Evolutionary conservation across 2,797 vertebrate genomes (phyloP), one percentile per base, ranked within the genome.

Genomic region (Xyrichtys novacula): DNA sequence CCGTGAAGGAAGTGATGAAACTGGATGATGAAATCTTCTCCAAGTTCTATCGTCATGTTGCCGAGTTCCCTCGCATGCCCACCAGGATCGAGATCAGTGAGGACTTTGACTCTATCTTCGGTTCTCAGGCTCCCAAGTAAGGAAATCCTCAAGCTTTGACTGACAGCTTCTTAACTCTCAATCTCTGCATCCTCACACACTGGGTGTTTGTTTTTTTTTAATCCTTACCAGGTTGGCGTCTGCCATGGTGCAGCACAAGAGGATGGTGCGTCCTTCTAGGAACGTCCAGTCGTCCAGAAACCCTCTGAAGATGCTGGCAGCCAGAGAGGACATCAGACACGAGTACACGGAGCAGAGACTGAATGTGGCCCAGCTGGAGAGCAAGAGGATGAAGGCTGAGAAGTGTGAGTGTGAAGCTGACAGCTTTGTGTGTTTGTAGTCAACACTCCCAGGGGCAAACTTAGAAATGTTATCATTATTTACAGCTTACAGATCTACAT

Each of bases 1-100:
- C 96, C 0, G 97, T 99, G 67, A 99, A 99, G 85, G 97, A 99
- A 68, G 98, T 99, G 77, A 98, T 99, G 97, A 96, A 96, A 84
- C 74, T 96, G 34, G 98, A 99, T 11, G 97, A 99, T 0, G 98
- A 99, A 86, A 96, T 97, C 0, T 99, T 99, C 92, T 96, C 96
- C 71, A 97, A 95, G 83, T 99, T 99, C 86, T 99, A 99, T 90
- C 91, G 93, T 23, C 94, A 85, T 0, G 36, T 96, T 26, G 61
- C 88, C 0, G 95, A 97, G 54, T 92, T 94, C 26, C 93, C 94
- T 0, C 90, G 87, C 60, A 84, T 93, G 63, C 88, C 92, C 40
- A 88, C 90, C 54, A 88, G 90, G 71, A 88, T 94, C 23, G 95
- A 96, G 63, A 90, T 98, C 40, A 92, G 94, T 0, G 93, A 98